Conservation (phyloP, 2,113 vertebrate genomes). For the Sceloporus undulatus region DNA sequence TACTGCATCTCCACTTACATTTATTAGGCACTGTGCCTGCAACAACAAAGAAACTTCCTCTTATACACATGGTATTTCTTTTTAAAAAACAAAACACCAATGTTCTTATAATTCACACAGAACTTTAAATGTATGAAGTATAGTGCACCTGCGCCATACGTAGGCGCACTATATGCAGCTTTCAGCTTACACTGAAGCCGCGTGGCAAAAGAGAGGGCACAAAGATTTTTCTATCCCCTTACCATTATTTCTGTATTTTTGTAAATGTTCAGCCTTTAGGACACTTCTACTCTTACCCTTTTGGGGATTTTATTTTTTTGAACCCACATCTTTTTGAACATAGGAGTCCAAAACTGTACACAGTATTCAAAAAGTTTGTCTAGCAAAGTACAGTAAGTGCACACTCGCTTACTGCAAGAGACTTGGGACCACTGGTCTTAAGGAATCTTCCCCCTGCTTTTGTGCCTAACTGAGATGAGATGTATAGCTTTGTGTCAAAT, state of each 20-base stretch:
- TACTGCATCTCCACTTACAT: slow-evolving; percentile 96
- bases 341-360: not conserved
- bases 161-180: no score
- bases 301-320: not conserved
- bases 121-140: not conserved
- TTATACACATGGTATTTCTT: not conserved
- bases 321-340: no score
- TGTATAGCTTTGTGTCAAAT: not conserved
- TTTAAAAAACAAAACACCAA: not conserved
- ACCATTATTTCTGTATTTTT: no score
- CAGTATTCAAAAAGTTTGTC: not conserved
- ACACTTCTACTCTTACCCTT: not conserved
- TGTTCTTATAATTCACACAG: no score
- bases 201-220: no score
- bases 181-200: no score
- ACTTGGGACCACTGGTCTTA: not conserved
- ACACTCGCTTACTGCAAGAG: not conserved
- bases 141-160: no score
- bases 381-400: not conserved
- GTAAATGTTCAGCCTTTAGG: no score
- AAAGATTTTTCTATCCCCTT: no score
- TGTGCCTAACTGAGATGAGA: not conserved
- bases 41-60: accelerated
- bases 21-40: slow-evolving; percentile 98
- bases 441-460: not conserved